Evolutionary conservation across 2,113 vertebrate genomes (phyloP).

Genomic region (Neotoma lepida): DNA sequence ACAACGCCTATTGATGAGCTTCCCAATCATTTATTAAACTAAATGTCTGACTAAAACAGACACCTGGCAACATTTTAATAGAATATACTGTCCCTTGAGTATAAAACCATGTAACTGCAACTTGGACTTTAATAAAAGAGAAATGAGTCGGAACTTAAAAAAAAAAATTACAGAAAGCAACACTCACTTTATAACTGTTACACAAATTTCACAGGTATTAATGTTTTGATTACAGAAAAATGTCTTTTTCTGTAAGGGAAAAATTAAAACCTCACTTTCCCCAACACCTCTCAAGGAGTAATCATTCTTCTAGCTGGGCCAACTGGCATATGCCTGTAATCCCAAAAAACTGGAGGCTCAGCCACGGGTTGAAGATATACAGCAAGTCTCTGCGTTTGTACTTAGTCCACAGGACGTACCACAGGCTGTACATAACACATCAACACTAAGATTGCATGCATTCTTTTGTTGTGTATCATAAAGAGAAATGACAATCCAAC

Average conservation of each 20-base stretch:
- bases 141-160: background rate
- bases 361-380: background rate
- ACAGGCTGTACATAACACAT: background rate
- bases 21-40: background rate
- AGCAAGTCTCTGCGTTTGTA: background rate
- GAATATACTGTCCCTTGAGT: background rate
- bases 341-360: background rate
- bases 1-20: background rate
- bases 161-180: background rate
- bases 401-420: background rate
- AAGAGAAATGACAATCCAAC: constrained; percentile 4
- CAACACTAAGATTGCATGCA: background rate
- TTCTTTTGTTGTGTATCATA: background rate
- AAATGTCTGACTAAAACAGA: background rate
- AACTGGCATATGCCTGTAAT: background rate
- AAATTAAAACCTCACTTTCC: background rate
- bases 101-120: background rate
- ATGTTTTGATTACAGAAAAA: too few relatives aligned
- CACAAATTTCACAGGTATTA: background rate
- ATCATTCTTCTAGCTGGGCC: background rate
- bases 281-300: background rate
- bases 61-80: background rate
- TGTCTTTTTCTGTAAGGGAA: background rate
- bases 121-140: background rate
- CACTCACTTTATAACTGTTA: background rate